Evolutionary conservation across 2,797 vertebrate genomes (phyloP), one percentile per base, ranked within the genome.

Genomic region (Neopelma chrysocephalum): DNA sequence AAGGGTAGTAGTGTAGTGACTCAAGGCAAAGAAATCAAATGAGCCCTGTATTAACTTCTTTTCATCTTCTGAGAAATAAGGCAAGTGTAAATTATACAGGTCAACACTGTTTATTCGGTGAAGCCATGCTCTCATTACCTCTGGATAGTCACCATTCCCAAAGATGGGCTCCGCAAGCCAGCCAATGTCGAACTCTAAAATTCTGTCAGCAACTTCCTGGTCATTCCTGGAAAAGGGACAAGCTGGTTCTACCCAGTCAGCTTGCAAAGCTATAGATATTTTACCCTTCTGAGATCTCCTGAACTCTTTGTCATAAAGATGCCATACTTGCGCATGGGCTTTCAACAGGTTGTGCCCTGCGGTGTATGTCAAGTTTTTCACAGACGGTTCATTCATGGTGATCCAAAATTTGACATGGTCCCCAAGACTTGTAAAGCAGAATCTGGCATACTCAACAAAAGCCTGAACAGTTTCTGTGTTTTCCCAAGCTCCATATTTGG

Each of bases 131-230:
- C 99, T 98, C 99, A 99, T 99, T 26, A 97, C 98, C 15, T 89
- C 89, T 16, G 99, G 99, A 90, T 99, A 99, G 82, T 99, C 99
- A 9, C 99, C 99, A 1, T 94, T 98, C 75, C 99, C 99, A 31
- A 99, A 99, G 91, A 99, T 97, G 21, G 99, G 99, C 89, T 99
- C 99, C 0, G 99, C 99, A 58, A 99, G 99, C 98, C 99, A 99
- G 87, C 99, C 99, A 3, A 99, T 94, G 20, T 98, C 97, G 15
- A 99, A 99, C 93, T 99, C 99, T 86, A 99, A 89, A 56, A 99
- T 98, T 83, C 99, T 98, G 70, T 98, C 98, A 1, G 99, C 98
- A 7, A 98, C 99, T 54, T 98, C 98, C 78, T 98, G 97, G 78
- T 99, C 99, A 54, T 98, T 98, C 9, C 96, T 97, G 73, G 98